A percentile compares a stretch with the other conserved stretches of the same genome.
These are phyloP conservation scores for Notoglanidium macrostoma DNA, from an alignment of 2,797 vertebrate genomes.

Conservation along the genomic window DNA sequence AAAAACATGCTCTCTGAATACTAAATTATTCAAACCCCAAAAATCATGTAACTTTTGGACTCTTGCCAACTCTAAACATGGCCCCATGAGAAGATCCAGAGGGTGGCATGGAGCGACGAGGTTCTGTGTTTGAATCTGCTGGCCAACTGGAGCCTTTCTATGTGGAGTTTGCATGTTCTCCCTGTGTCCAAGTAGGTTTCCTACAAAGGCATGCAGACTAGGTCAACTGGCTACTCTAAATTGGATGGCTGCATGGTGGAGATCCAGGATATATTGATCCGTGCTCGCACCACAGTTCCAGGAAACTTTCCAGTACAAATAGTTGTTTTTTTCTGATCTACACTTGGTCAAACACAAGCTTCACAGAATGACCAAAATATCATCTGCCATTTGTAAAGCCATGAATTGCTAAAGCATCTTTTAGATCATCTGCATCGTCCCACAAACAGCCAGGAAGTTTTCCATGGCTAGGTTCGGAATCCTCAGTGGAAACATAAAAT, in stretches of 20 bases:
- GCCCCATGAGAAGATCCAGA: background rate
- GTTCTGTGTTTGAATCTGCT: too few relatives aligned
- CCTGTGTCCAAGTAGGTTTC: too few relatives aligned
- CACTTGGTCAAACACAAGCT: background rate
- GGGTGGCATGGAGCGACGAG: too few relatives aligned
- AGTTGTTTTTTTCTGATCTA: background rate
- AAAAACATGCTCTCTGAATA: background rate
- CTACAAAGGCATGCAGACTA: too few relatives aligned
- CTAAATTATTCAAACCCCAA: background rate
- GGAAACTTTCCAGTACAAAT: background rate
- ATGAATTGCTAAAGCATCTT: background rate
- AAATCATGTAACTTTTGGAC: background rate
- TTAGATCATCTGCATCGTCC: background rate
- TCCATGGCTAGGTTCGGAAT: background rate
- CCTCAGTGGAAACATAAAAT: background rate
- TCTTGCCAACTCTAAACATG: background rate
- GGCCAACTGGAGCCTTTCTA: too few relatives aligned
- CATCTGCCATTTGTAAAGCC: background rate
- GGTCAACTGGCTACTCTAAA: too few relatives aligned
- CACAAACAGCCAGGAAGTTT: conserved; percentile 6
- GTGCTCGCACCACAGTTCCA: background rate
- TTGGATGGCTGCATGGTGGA: too few relatives aligned
- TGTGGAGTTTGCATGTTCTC: too few relatives aligned
- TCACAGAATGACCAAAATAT: background rate
- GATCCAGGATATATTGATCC: background rate